Percentiles rank a stretch among this genome's conserved stretches.
Conservation (phyloP, 2,797 vertebrate species). For the Paguma larvata region DNA sequence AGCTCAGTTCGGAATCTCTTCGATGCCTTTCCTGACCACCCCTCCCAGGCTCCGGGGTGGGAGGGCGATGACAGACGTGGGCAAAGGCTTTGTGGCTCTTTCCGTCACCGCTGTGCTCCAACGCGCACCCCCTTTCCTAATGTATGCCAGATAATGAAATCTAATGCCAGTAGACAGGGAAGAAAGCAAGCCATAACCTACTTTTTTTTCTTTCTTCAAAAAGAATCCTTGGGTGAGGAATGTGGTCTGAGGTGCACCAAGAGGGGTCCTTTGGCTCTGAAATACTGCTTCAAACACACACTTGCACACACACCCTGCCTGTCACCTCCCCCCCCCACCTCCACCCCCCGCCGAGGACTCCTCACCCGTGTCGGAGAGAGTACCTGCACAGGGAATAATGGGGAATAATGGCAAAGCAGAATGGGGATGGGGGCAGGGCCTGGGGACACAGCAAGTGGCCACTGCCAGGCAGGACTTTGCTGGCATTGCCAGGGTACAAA, state of each 20-base stretch:
- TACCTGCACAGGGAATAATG: fast-evolving
- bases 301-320: background rate
- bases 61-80: background rate
- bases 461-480: background rate
- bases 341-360: background rate
- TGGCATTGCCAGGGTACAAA: background rate
- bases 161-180: background rate
- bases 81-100: background rate
- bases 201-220: background rate
- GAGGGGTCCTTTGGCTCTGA: background rate
- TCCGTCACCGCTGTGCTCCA: background rate
- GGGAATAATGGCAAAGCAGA: background rate
- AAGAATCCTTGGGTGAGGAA: background rate
- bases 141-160: background rate
- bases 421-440: background rate
- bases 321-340: too few relatives aligned
- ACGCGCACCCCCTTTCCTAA: background rate
- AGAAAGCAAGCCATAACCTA: background rate
- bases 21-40: background rate
- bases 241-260: background rate
- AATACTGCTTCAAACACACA: background rate
- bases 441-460: too few relatives aligned
- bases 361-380: background rate
- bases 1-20: background rate
- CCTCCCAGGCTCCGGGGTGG: too few relatives aligned